These are phyloP conservation scores for Papilio xuthus DNA, from an alignment of 1,140 invertebrate genomes.

Conservation along the genomic window DNA sequence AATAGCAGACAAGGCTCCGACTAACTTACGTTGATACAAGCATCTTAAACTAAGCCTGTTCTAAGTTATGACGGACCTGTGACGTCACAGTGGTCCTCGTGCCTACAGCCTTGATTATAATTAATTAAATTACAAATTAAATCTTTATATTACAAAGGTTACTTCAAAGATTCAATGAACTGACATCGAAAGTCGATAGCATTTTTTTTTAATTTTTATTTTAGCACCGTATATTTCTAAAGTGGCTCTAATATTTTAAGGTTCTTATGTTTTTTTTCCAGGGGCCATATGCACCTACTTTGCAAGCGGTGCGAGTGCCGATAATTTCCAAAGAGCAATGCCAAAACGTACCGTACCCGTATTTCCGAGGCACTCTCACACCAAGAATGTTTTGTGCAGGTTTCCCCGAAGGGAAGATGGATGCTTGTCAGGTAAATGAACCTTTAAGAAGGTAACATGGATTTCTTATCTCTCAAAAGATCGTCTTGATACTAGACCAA, in stretches of 20 bases:
- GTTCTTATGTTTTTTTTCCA: conserved; percentile 41
- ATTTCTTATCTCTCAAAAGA: no score
- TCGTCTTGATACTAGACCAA: no score
- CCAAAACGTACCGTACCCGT: conserved; percentile 68
- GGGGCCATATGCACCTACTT: conserved; percentile 68
- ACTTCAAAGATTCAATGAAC: no score
- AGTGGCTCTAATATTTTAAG: not conserved
- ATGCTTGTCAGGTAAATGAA: conserved; percentile 71
- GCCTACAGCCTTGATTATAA: not conserved
- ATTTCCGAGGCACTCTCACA: conserved; percentile 65
- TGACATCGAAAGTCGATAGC: no score
- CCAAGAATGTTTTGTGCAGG: conserved; percentile 76
- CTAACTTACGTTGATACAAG: conserved; percentile 32
- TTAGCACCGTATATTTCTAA: not conserved
- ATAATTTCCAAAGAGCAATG: conserved; percentile 72
- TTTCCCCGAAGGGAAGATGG: conserved; percentile 67
- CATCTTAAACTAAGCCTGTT: conserved; percentile 33
- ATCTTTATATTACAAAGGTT: not conserved
- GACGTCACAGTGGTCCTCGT: conserved; percentile 4
- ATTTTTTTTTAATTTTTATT: no score
- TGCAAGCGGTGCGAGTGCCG: conserved; percentile 67
- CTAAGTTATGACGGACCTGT: conserved; percentile 34
- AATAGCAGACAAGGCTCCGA: conserved; percentile 29
- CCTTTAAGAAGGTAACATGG: not conserved
- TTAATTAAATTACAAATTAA: not conserved